Evolutionary conservation across 2,888 invertebrate species (phyloP).

Genomic region (Rhopalosiphum nymphaeae): DNA sequence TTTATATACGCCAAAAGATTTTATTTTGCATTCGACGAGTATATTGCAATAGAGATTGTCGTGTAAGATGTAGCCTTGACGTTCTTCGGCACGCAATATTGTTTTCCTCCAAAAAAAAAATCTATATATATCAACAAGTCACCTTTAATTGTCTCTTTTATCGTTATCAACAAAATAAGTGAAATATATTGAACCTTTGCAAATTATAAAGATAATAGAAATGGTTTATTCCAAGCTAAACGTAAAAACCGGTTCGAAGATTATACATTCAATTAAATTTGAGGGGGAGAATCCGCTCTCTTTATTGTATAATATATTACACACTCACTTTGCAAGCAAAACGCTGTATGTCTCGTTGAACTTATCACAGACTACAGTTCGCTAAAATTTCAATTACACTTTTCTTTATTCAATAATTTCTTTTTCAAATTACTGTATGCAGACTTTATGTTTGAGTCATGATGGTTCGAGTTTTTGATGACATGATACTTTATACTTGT

Average conservation of each 20-base stretch:
- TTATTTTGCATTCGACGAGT: conserved; percentile 15
- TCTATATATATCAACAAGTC: not conserved
- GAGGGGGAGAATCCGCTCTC: conserved; percentile 31
- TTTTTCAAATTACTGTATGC: not conserved
- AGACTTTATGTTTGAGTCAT: not conserved
- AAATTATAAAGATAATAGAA: conserved; percentile 3
- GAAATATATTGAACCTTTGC: not conserved
- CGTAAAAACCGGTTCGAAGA: conserved; percentile 27
- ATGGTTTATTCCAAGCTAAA: not conserved
- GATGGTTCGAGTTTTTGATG: not conserved
- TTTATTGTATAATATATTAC: conserved; percentile 53
- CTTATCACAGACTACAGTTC: not conserved
- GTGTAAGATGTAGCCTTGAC: conserved; percentile 41
- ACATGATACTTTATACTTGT: not conserved
- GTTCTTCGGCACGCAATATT: conserved; percentile 53
- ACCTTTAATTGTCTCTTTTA: not conserved
- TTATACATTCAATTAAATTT: not conserved
- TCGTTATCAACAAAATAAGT: not conserved
- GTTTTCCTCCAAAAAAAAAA: conserved; percentile 32
- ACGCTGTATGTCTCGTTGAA: not conserved
- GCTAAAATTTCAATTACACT: not conserved
- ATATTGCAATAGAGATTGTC: conserved; percentile 61
- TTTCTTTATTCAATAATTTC: conserved; percentile 15
- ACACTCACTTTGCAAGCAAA: conserved; percentile 31
- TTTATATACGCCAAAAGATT: conserved; percentile 27